A percentile compares a stretch with the other conserved stretches of the same genome.
phyloP scores from a whole-genome alignment of 2,888 invertebrate species.

The Lasius platythorax region DNA sequence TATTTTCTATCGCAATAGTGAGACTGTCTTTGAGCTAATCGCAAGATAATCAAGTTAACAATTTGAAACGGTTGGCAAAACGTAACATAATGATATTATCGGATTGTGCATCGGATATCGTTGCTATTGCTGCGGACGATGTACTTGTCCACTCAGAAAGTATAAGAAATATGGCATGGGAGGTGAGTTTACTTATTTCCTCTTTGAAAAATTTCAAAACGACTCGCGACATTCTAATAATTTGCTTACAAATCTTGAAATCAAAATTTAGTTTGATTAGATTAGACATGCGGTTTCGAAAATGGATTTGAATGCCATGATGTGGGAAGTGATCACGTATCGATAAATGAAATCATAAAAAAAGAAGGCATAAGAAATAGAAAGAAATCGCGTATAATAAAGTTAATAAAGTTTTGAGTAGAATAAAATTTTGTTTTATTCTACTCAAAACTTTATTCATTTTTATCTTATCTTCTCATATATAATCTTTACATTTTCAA shows the following conservation, averaged over 20 bases:
- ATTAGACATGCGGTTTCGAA: not conserved
- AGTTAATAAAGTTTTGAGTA: too few relatives aligned
- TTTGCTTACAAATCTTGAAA: not conserved
- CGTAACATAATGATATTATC: not conserved
- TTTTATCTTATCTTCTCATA: not conserved
- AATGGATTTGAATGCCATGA: not conserved
- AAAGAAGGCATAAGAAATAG: not conserved
- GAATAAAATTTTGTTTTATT: too few relatives aligned
- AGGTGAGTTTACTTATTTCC: slow-evolving; percentile 3
- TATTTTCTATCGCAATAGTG: not conserved
- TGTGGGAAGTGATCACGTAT: not conserved
- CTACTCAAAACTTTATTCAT: too few relatives aligned
- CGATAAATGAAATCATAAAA: not conserved
- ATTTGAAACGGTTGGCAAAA: not conserved
- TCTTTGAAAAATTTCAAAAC: not conserved
- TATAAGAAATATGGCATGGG: not conserved
- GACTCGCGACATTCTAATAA: not conserved
- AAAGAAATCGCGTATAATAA: not conserved
- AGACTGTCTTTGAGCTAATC: not conserved
- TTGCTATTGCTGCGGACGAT: accelerated
- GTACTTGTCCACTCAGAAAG: not conserved
- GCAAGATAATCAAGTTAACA: not conserved
- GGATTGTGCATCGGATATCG: not conserved
- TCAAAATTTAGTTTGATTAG: not conserved
- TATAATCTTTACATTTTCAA: not conserved